Percentiles rank a stretch among this genome's conserved stretches.
Conservation (phyloP, 2,888 invertebrate genomes). For the Lepidochitona cinerea region DNA sequence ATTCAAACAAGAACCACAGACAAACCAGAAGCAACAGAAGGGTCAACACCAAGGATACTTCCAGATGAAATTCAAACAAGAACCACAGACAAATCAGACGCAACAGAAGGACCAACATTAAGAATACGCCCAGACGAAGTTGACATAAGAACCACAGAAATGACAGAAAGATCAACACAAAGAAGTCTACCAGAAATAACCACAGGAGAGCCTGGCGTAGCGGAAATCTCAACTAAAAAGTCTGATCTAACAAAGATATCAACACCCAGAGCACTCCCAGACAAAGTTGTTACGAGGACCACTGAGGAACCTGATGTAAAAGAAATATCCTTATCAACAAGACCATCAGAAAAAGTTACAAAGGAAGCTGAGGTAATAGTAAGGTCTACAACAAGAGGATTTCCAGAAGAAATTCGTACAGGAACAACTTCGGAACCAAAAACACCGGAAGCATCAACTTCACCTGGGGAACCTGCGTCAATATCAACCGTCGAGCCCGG, state of each 20-base stretch:
- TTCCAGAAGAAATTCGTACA: too few species aligned
- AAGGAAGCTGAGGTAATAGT: neutral
- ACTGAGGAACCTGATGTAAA: neutral
- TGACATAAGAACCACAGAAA: neutral
- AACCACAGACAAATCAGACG: neutral
- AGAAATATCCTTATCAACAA: neutral
- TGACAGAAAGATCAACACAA: neutral
- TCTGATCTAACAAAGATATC: too few species aligned
- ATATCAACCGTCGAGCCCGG: too few species aligned
- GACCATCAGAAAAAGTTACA: neutral
- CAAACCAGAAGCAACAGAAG: neutral
- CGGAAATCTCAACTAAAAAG: too few species aligned
- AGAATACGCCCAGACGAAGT: too few species aligned
- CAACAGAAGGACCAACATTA: neutral
- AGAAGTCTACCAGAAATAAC: neutral
- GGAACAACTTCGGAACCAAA: too few species aligned
- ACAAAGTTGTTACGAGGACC: too few species aligned
- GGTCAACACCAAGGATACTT: neutral
- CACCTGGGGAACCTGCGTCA: too few species aligned
- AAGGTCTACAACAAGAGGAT: too few species aligned
- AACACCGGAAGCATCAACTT: too few species aligned
- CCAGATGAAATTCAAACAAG: neutral
- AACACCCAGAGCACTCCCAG: too few species aligned
- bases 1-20: neutral
- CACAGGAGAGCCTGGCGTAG: neutral